Base-by-base conservation (phyloP, 2,888 invertebrate species). In the Pogonocherus hispidulus region DNA sequence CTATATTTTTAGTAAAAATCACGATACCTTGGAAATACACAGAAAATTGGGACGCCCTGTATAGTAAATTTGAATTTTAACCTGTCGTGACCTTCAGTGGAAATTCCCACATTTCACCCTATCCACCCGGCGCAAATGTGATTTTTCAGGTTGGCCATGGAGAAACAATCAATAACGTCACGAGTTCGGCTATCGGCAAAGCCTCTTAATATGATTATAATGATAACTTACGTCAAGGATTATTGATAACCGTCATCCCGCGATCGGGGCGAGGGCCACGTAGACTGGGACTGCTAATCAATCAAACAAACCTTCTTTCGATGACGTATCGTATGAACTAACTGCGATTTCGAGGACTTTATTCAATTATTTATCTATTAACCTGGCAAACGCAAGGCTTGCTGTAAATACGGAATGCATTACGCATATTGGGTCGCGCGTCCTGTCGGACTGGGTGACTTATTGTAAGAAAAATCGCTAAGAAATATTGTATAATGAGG, bases 151-250 rank as follows among this genome's bases (percentile, higher is more conserved):
- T 62, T 47, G 37, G 22, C 64, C n/a, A n/a, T n/a, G n/a, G n/a
- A 27, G 23, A 41, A 63, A 71, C 67, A 78, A 80, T 80, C 80
- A 80, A 80, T 80, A 80, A 78, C 77, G 71, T 70, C 19, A 74
- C 73, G 74, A 69, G 71, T 78, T 77, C 75, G 77, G 76, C 70
- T 74, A 73, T 78, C 74, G 74, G 76, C 79, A 66, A 78, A 78
- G 75, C 75, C 73, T 75, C 80, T 79, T 83, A 83, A 83, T 83
- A 80, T 80, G 83, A 83, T 83, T 83, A 83, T 83, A 83, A 83
- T 83, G 82, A 84, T 83, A 84, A 83, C 79, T 78, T 80, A 76
- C 78, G 83, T 82, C 83, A 82, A 80, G 80, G 78, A 78, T 82
- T 82, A 83, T 82, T 82, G 83, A 84, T 82, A 82, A 80, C 78